Percentiles rank a stretch among this genome's conserved stretches.
Conservation (phyloP, 2,113 vertebrate species). For the Sterrhoptilus dennistouni region DNA sequence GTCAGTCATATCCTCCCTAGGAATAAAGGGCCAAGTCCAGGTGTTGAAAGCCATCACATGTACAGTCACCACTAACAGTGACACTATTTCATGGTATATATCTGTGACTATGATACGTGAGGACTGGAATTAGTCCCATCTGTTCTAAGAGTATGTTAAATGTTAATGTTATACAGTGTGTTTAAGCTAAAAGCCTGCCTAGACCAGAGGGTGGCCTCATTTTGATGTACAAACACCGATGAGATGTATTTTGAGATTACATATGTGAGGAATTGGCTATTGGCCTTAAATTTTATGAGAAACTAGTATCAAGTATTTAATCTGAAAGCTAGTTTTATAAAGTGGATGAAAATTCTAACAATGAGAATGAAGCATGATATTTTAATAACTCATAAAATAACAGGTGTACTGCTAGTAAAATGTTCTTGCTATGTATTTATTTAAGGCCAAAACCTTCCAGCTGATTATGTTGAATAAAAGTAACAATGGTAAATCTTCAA, state of each 20-base stretch:
- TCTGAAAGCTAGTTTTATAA: neutral
- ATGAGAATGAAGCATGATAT: neutral
- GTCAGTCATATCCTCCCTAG: neutral
- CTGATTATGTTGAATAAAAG: neutral
- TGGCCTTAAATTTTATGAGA: neutral
- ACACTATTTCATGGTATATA: neutral
- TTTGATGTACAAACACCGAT: neutral
- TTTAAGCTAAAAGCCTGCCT: neutral
- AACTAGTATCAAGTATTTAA: neutral
- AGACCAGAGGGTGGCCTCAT: neutral
- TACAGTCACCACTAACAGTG: neutral
- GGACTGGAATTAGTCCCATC: neutral
- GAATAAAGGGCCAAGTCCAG: neutral
- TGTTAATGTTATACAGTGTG: neutral
- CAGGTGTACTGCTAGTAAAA: neutral
- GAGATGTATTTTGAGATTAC: neutral
- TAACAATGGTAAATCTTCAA: neutral
- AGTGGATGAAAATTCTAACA: neutral
- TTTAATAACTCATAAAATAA: neutral
- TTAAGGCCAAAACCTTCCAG: neutral
- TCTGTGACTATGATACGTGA: neutral
- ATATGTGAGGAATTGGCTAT: neutral
- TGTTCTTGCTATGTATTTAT: neutral
- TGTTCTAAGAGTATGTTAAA: constrained; percentile 17
- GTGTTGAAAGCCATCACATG: neutral